Evolutionary conservation across 1,140 invertebrate genomes (phyloP).

Genomic region (Rhyzopertha dominica): DNA sequence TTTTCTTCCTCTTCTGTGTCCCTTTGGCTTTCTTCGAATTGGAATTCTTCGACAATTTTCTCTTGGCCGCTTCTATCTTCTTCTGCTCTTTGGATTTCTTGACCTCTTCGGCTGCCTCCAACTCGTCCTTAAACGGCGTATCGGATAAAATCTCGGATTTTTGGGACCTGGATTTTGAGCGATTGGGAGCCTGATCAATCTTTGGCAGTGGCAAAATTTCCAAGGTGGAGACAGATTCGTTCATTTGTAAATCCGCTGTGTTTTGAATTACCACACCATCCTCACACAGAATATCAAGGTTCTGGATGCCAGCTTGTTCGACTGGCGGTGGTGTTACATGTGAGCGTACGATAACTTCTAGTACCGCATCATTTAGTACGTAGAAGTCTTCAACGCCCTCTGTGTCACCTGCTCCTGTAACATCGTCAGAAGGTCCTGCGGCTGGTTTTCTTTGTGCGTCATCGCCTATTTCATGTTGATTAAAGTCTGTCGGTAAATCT

Average conservation of each 20-base stretch:
- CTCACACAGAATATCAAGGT: conserved; percentile 3
- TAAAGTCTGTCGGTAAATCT: background rate
- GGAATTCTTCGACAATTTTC: conserved; percentile 4
- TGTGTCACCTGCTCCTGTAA: background rate
- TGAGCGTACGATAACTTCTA: no score
- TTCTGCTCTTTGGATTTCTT: conserved; percentile 4
- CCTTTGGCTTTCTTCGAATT: background rate
- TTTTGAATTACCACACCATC: background rate
- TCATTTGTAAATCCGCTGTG: background rate
- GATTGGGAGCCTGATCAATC: background rate
- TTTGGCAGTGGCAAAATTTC: conserved; percentile 7
- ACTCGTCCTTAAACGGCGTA: conserved; percentile 7
- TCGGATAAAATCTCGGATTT: conserved; percentile 6
- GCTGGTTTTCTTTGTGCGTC: background rate
- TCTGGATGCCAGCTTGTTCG: background rate
- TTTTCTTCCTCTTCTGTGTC: background rate
- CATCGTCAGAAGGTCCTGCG: background rate
- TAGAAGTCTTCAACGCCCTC: background rate
- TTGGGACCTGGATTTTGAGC: background rate
- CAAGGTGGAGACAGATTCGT: background rate
- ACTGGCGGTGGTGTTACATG: conserved; percentile 2
- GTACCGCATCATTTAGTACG: no score
- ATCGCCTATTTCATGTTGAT: background rate
- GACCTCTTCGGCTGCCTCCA: background rate
- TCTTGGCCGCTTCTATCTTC: background rate